phyloP scores from a whole-genome alignment of 2,113 vertebrate species.

The Vanacampus margaritifer region DNA sequence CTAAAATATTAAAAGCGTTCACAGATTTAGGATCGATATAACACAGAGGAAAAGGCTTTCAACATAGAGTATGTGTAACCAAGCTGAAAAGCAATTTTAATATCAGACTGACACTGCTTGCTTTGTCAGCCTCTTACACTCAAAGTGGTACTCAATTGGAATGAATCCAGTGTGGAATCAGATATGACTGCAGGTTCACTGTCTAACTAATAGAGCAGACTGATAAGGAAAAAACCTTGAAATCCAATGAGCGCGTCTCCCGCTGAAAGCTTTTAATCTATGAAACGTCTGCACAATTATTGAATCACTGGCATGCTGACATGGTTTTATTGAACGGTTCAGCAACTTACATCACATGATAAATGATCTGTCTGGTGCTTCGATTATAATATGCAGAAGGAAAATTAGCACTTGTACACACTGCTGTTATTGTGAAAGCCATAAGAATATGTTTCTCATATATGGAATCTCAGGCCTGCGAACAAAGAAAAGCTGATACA shows the following conservation, averaged over 20 bases:
- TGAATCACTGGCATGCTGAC: slow-evolving; percentile 6
- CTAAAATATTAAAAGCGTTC: neutral
- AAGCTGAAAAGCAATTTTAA: slow-evolving; percentile 17
- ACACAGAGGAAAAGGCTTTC: no score
- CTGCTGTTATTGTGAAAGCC: neutral
- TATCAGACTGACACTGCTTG: slow-evolving; percentile 26
- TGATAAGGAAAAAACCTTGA: slow-evolving; percentile 44
- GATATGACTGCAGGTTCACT: slow-evolving; percentile 23
- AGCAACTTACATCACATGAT: slow-evolving; percentile 1
- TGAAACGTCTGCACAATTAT: slow-evolving; percentile 13
- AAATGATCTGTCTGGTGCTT: neutral
- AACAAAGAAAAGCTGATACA: neutral
- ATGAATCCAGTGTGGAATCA: slow-evolving; percentile 22
- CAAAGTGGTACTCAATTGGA: slow-evolving; percentile 9
- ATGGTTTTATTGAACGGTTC: slow-evolving; percentile 2
- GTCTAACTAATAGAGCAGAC: slow-evolving; percentile 32
- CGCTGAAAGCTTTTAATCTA: slow-evolving; percentile 11
- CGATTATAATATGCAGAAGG: neutral
- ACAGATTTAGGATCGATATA: no score
- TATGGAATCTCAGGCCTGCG: neutral
- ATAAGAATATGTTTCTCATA: neutral
- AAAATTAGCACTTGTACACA: neutral
- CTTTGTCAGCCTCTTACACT: slow-evolving; percentile 6
- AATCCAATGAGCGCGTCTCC: slow-evolving; percentile 19
- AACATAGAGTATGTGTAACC: neutral